Base-by-base conservation (phyloP, 1,140 invertebrate genomes). In the Drosophila aff. region DNA sequence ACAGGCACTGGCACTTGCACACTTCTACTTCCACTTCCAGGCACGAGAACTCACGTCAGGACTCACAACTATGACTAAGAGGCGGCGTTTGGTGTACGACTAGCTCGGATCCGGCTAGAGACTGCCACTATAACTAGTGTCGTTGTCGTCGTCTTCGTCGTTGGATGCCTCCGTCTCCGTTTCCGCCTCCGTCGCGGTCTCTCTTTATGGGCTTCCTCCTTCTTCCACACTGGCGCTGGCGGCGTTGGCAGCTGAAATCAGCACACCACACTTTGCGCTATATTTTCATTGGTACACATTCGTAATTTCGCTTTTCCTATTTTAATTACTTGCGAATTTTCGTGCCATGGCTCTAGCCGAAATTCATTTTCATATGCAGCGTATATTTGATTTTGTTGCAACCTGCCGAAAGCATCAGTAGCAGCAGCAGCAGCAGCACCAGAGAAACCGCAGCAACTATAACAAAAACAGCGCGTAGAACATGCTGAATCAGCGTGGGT, bases 281-380 rank as follows among this genome's bases (percentile, higher is more conserved):
- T 55, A 55, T 69, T 68, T 61, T 63, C 49, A 77, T 59, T 68
- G 52, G 21, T 40, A 55, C 52, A 55, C 18, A 77, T 68, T 62
- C 62, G 55, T 31, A 75, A 77, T 77, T 74, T 81, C 40, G 63
- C 63, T 68, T 87, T 82, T 82, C 82, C 86, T 89, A 78, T 80
- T 87, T 87, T 87, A 87, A 87, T 87, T 89, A 87, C 84, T 87
- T 80, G 83, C 81, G 77, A 78, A 84, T 81, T 79, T 83, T 84
- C 41, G 65, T 74, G 77, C 31, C 67, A 41, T 63, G 46, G 62
- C 55, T 36, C 28, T 55, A 41, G 60, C 68, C 47, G 31, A 72
- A 85, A 77, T 78, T 74, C 68, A 67, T 84, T 81, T 72, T 76
- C 72, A 87, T 81, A 68, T 77, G 63, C 79, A 76, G 53, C 69